These are phyloP conservation scores for Carpatolechia fugitivella DNA, from an alignment of 2,888 invertebrate species.

Conservation along the genomic window DNA sequence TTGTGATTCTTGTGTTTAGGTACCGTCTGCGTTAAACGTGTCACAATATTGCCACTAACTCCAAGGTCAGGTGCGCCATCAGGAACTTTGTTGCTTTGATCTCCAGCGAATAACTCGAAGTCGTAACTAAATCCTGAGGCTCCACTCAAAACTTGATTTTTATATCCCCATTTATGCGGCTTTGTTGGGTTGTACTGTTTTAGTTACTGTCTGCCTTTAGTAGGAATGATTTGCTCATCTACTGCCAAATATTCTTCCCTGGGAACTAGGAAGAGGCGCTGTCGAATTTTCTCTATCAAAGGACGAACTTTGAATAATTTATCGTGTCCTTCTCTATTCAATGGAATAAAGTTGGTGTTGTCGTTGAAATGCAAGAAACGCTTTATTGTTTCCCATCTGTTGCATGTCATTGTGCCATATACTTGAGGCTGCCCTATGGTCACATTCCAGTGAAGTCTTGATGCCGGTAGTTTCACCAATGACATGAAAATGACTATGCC, in stretches of 20 bases:
- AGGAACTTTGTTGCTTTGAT: not conserved
- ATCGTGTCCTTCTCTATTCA: not conserved
- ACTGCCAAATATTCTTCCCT: no score
- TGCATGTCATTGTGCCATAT: not conserved
- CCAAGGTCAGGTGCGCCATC: not conserved
- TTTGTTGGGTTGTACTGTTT: not conserved
- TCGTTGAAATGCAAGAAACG: not conserved
- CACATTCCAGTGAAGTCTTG: not conserved
- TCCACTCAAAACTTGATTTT: not conserved
- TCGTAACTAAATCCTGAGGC: not conserved
- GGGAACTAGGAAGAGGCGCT: not conserved
- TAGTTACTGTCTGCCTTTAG: slow-evolving; percentile 15
- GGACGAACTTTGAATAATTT: not conserved
- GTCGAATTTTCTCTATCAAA: not conserved
- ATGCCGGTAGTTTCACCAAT: not conserved
- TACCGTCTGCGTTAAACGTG: not conserved
- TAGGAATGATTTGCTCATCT: no score
- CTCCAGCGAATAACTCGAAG: slow-evolving; percentile 5
- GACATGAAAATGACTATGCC: not conserved
- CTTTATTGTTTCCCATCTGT: not conserved
- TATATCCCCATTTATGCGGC: slow-evolving; percentile 6
- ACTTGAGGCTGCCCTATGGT: not conserved
- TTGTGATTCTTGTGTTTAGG: not conserved
- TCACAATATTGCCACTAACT: not conserved
- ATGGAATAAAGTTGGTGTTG: not conserved